A percentile compares a stretch with the other conserved stretches of the same genome.
Evolutionary conservation across 2,113 vertebrate genomes (phyloP).

Genomic region (Fulmarus glacialis): DNA sequence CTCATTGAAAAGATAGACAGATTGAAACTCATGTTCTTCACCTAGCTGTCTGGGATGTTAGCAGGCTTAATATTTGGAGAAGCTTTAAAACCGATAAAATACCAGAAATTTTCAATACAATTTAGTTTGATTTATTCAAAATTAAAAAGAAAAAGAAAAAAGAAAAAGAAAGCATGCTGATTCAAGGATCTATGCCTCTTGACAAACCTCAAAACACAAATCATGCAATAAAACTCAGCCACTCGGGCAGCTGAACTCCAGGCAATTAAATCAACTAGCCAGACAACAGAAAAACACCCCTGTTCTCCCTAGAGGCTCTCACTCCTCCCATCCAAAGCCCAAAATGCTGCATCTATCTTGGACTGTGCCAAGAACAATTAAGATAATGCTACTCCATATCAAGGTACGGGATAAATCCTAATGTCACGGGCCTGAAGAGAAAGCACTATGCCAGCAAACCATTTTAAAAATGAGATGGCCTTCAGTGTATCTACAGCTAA

Average conservation of each 20-base stretch:
- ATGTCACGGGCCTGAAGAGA: neutral
- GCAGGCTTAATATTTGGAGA: neutral
- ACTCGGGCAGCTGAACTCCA: neutral
- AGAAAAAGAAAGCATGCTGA: neutral
- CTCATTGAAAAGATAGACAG: neutral
- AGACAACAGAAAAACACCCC: slow-evolving; percentile 32
- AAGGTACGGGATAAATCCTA: neutral
- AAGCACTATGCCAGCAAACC: neutral
- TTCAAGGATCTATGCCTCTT: neutral
- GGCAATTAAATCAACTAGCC: slow-evolving; percentile 18
- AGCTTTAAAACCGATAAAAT: neutral
- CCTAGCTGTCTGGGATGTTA: neutral
- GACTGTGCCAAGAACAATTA: neutral
- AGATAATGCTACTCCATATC: neutral
- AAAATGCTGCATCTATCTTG: neutral
- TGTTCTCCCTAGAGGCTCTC: neutral
- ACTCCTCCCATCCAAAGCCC: neutral
- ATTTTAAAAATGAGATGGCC: neutral
- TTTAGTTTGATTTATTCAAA: neutral
- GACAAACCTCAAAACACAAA: slow-evolving; percentile 21
- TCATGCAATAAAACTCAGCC: neutral
- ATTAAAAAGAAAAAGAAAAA: neutral
- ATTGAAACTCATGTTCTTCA: neutral
- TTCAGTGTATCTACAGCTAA: neutral
- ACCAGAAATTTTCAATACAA: neutral